Percentiles rank a stretch among this genome's conserved stretches.
Conservation (phyloP, 1,140 invertebrate species). For the Philopotamus ludificatus region DNA sequence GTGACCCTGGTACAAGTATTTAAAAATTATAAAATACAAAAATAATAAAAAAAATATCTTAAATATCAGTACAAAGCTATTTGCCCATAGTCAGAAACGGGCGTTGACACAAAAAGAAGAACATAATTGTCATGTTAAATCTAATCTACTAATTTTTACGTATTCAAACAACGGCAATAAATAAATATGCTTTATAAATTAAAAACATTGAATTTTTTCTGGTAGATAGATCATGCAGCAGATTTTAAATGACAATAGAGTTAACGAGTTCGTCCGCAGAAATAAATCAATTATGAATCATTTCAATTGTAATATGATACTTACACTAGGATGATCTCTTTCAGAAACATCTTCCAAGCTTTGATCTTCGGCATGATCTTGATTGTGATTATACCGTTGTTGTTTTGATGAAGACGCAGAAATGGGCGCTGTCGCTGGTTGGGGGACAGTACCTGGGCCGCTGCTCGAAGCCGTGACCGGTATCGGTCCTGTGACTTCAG, state of each 20-base stretch:
- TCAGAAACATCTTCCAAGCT: constrained; percentile 34
- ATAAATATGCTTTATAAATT: too few species aligned
- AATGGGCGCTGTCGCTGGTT: constrained; percentile 31
- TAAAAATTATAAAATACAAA: background rate
- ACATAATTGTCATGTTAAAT: too few species aligned
- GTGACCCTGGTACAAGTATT: constrained; percentile 27
- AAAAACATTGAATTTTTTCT: too few species aligned
- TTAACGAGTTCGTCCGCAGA: too few species aligned
- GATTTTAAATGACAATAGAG: background rate
- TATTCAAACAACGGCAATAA: too few species aligned
- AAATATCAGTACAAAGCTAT: too few species aligned
- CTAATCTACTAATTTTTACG: too few species aligned
- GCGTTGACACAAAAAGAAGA: too few species aligned
- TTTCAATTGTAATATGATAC: too few species aligned
- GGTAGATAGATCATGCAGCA: too few species aligned
- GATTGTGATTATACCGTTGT: constrained; percentile 8
- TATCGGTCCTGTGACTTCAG: constrained; percentile 34
- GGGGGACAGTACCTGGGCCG: constrained; percentile 45
- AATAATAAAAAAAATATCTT: background rate
- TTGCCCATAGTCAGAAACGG: too few species aligned
- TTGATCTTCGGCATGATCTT: constrained; percentile 25
- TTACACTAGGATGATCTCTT: constrained; percentile 19
- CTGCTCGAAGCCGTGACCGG: constrained; percentile 42
- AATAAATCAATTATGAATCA: too few species aligned
- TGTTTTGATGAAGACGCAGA: constrained; percentile 9